These are phyloP conservation scores for Eustalomyia histrio DNA, from an alignment of 2,888 invertebrate genomes.

Conservation along the genomic window DNA sequence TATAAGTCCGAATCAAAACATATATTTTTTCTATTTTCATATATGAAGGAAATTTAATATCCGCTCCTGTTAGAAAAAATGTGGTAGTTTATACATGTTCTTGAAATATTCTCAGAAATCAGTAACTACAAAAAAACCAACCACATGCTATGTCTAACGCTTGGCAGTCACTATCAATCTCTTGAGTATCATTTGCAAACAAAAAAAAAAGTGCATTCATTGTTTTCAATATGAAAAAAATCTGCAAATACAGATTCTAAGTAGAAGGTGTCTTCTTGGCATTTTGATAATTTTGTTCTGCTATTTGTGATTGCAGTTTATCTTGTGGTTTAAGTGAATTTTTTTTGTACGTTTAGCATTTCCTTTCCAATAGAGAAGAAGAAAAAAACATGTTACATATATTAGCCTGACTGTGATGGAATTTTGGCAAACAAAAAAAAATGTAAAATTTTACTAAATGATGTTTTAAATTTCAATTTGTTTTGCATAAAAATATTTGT, in stretches of 20 bases:
- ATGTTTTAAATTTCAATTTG: conserved; percentile 61
- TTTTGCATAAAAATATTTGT: conserved; percentile 41
- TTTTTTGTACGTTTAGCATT: conserved; percentile 7
- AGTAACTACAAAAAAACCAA: conserved; percentile 16
- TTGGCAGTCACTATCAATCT: conserved; percentile 64
- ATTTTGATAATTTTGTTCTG: conserved; percentile 48
- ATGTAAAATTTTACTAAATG: conserved; percentile 29
- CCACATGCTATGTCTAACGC: conserved; percentile 60
- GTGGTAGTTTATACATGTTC: conserved; percentile 16
- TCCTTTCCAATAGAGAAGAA: conserved; percentile 1
- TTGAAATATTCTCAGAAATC: conserved; percentile 39
- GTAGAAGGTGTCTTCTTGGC: conserved; percentile 58
- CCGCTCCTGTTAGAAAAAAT: conserved; percentile 11
- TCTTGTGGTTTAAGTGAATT: conserved; percentile 57
- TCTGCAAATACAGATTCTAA: conserved; percentile 44
- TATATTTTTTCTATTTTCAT: no score
- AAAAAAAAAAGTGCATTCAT: conserved; percentile 50
- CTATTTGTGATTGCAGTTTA: conserved; percentile 39
- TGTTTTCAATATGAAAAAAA: conserved; percentile 41
- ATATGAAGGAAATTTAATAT: no score
- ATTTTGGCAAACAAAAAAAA: conserved; percentile 22
- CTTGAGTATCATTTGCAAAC: conserved; percentile 35
- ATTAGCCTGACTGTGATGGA: conserved; percentile 47
- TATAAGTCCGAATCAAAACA: no score
- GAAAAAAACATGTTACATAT: conserved; percentile 28